Conservation (phyloP, 2,888 invertebrate genomes). For the Drosophila barbarae region DNA sequence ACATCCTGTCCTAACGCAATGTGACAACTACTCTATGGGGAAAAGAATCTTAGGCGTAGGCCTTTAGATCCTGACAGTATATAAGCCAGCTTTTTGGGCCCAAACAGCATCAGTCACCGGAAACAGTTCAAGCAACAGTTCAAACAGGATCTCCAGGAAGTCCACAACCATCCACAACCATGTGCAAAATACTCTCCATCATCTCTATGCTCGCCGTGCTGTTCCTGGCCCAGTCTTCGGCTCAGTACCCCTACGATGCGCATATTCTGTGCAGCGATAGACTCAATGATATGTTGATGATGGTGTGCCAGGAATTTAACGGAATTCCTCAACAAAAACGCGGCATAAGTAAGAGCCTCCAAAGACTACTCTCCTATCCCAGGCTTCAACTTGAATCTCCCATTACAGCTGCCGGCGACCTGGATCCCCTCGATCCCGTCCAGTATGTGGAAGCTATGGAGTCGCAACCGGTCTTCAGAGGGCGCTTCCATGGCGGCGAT, state of each 20-base stretch:
- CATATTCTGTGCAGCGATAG: slow-evolving; percentile 1
- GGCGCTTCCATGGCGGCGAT: slow-evolving; percentile 1
- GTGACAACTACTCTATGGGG: neutral
- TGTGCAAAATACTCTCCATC: neutral
- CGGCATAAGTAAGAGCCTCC: neutral
- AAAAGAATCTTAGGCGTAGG: neutral
- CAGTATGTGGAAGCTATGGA: slow-evolving; percentile 5
- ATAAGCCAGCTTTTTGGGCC: neutral
- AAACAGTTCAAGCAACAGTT: neutral
- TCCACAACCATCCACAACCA: neutral
- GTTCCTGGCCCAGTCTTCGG: slow-evolving; percentile 1
- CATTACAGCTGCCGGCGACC: neutral
- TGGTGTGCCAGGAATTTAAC: slow-evolving; percentile 3
- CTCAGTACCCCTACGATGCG: neutral
- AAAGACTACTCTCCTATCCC: too few species aligned
- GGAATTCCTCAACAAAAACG: neutral
- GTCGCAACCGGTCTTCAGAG: slow-evolving; percentile 1
- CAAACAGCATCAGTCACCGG: slow-evolving; percentile 8
- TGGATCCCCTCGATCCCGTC: slow-evolving; percentile 5
- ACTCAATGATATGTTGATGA: slow-evolving; percentile 6
- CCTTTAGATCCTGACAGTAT: neutral
- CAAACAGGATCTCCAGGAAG: neutral
- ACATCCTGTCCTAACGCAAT: slow-evolving; percentile 4
- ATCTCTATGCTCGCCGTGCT: slow-evolving; percentile 8
- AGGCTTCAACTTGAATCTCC: too few species aligned